Evolutionary conservation across 2,888 invertebrate species (phyloP).

Genomic region (Agrochola lota): DNA sequence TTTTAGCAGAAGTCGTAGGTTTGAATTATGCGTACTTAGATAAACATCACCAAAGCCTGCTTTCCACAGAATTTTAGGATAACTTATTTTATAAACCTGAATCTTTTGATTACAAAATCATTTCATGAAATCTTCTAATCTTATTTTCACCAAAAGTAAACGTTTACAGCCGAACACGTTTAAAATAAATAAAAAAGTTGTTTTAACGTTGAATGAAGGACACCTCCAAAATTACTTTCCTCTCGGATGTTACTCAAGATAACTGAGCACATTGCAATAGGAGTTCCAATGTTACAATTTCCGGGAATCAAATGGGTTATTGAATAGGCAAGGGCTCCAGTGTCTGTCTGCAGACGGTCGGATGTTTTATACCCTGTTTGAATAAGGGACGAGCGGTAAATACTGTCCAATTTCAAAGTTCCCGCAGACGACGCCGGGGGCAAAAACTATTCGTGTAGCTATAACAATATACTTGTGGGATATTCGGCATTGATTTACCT

Average conservation of each 20-base stretch:
- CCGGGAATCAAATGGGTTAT: slow-evolving; percentile 63
- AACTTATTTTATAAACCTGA: slow-evolving; percentile 6
- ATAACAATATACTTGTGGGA: background rate
- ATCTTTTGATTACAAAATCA: slow-evolving; percentile 1
- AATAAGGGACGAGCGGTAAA: slow-evolving; percentile 50
- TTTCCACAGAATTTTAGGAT: background rate
- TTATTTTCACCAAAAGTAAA: slow-evolving; percentile 16
- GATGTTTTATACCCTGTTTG: slow-evolving; percentile 59
- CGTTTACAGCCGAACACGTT: slow-evolving; percentile 24
- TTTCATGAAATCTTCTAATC: slow-evolving; percentile 2
- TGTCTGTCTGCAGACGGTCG: slow-evolving; percentile 44
- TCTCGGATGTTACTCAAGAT: slow-evolving; percentile 41
- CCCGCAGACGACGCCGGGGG: slow-evolving; percentile 42
- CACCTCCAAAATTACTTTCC: slow-evolving; percentile 27
- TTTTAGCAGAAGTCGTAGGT: background rate
- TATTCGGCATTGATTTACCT: slow-evolving; percentile 14
- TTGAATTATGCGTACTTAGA: background rate
- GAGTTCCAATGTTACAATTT: slow-evolving; percentile 57
- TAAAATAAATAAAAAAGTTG: slow-evolving; percentile 46
- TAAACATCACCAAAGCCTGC: slow-evolving; percentile 4
- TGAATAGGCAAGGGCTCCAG: slow-evolving; percentile 52
- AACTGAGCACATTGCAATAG: slow-evolving; percentile 55
- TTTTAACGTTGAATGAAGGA: slow-evolving; percentile 18
- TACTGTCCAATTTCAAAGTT: slow-evolving; percentile 60
- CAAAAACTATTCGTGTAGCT: slow-evolving; percentile 26